A percentile compares a stretch with the other conserved stretches of the same genome.
Evolutionary conservation across 2,888 invertebrate genomes (phyloP).

Genomic region (Cosmia pyralina): DNA sequence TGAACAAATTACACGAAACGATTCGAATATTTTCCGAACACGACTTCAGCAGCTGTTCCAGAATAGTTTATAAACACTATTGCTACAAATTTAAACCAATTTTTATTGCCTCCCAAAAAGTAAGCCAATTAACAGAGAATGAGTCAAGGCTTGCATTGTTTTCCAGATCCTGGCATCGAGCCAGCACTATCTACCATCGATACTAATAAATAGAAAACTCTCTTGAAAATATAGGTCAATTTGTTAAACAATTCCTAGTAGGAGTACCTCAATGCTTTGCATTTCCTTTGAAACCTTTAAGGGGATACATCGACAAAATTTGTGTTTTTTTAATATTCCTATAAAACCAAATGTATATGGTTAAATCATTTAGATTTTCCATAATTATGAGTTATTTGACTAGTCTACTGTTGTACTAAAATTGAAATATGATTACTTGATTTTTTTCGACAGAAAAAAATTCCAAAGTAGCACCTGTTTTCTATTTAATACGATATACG

Average conservation of each 20-base stretch:
- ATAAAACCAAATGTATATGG: no score
- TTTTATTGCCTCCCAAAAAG: conserved; percentile 82
- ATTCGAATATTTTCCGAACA: conserved; percentile 58
- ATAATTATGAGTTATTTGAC: no score
- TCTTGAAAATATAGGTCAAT: conserved; percentile 43
- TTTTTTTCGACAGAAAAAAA: no score
- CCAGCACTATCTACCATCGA: conserved; percentile 70
- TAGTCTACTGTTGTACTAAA: no score
- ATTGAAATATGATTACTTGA: no score
- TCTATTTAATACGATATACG: no score
- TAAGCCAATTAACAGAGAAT: conserved; percentile 80
- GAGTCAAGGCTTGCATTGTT: conserved; percentile 79
- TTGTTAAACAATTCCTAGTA: conserved; percentile 18
- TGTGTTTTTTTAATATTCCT: no score
- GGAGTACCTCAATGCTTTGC: conserved; percentile 3
- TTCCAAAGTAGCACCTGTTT: no score
- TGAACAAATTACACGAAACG: conserved; percentile 44
- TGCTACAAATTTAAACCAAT: conserved; percentile 74
- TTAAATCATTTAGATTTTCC: no score
- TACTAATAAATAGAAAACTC: conserved; percentile 73
- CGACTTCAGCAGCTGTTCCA: conserved; percentile 60
- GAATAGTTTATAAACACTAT: conserved; percentile 73
- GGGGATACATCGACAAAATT: no score
- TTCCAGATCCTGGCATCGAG: conserved; percentile 75
- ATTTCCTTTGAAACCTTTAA: conserved; percentile 12